Conservation (phyloP, 2,113 vertebrate genomes). For the Pedionomus torquatus region DNA sequence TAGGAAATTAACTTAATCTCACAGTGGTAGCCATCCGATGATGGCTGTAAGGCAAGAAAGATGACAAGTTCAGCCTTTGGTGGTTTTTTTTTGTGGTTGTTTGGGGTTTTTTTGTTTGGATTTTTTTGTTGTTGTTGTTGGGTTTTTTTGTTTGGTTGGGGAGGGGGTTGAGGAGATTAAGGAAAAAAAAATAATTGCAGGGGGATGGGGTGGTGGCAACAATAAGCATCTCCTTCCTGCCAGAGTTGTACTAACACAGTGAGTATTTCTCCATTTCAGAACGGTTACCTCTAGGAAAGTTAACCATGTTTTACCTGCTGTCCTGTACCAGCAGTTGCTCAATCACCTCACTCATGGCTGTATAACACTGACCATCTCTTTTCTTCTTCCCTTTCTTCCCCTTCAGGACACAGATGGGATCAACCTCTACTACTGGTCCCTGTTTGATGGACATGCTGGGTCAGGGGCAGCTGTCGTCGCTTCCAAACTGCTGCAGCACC, state of each 20-base stretch:
- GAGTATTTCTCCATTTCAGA: background rate
- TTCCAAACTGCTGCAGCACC: slow-evolving; percentile 89
- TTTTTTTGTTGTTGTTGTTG: no score
- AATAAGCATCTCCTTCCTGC: background rate
- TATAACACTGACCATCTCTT: background rate
- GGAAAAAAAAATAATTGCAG: background rate
- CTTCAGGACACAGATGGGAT: slow-evolving; percentile 83
- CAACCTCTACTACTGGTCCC: slow-evolving; percentile 91
- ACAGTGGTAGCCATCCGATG: background rate
- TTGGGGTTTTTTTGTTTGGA: no score
- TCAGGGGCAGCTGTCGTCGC: slow-evolving; percentile 91
- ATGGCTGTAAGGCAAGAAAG: background rate
- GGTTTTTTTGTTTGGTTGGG: no score
- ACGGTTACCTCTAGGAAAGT: background rate
- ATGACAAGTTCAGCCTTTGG: background rate
- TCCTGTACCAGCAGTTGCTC: background rate
- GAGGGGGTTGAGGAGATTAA: background rate
- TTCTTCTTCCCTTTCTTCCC: background rate
- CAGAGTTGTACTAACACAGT: background rate
- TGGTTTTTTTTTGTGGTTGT: background rate
- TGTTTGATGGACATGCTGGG: slow-evolving; percentile 96
- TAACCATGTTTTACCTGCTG: background rate
- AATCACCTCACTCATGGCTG: background rate
- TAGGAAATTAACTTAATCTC: background rate
- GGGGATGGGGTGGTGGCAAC: background rate